phyloP scores from a whole-genome alignment of 2,888 invertebrate species.

The Dryocosmus kuriphilus region DNA sequence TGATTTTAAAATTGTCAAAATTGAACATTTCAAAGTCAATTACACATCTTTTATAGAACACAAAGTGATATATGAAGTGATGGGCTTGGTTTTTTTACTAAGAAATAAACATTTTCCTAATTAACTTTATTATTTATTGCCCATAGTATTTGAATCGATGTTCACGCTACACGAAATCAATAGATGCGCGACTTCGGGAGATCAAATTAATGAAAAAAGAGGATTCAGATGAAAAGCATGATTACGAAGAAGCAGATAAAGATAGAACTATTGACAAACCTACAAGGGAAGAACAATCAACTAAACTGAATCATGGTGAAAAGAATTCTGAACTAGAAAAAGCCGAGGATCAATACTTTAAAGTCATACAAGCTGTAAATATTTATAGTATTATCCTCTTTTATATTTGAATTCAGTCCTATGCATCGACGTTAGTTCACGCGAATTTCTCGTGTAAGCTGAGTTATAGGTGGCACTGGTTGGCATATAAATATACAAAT shows the following conservation, averaged over 20 bases:
- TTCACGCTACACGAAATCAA: constrained; percentile 21
- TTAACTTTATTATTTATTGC: background rate
- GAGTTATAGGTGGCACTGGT: too few relatives aligned
- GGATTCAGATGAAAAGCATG: background rate
- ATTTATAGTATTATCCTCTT: constrained; percentile 9
- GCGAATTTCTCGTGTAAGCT: too few relatives aligned
- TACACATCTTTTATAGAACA: too few relatives aligned
- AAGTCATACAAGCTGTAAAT: constrained; percentile 64
- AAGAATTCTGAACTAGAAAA: constrained; percentile 62
- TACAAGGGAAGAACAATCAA: constrained; percentile 13
- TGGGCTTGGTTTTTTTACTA: too few relatives aligned
- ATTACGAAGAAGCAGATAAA: background rate
- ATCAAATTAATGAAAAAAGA: constrained; percentile 5
- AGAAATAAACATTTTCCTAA: too few relatives aligned
- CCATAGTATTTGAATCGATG: constrained; percentile 15
- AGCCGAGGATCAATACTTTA: constrained; percentile 67
- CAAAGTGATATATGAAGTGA: too few relatives aligned
- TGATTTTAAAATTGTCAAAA: too few relatives aligned
- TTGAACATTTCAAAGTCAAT: too few relatives aligned
- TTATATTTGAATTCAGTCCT: constrained; percentile 16
- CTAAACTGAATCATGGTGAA: constrained; percentile 47
- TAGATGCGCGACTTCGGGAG: constrained; percentile 15
- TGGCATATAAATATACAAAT: too few relatives aligned
- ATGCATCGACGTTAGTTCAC: too few relatives aligned
- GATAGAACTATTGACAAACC: background rate